Conservation (phyloP, 2,113 vertebrate species). For the Zonotrichia leucophrys region DNA sequence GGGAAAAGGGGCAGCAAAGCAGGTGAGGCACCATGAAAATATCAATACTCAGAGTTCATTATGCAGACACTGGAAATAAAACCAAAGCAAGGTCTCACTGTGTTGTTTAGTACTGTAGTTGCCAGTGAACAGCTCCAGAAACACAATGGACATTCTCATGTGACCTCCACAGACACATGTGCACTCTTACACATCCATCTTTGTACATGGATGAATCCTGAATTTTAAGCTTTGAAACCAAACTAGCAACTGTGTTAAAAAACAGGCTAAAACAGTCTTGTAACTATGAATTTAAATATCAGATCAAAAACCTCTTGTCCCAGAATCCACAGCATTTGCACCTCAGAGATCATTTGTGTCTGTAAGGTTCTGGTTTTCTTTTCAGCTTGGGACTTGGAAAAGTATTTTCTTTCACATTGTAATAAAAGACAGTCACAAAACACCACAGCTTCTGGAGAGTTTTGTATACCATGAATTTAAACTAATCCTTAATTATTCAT, state of each 20-base stretch:
- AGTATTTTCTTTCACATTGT: background rate
- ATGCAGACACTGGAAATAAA: background rate
- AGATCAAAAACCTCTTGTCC: background rate
- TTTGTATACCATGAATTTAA: background rate
- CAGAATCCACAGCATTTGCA: background rate
- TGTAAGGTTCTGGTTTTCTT: background rate
- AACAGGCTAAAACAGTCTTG: background rate
- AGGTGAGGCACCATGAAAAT: background rate
- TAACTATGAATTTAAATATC: background rate
- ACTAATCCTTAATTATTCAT: background rate
- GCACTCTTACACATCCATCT: background rate
- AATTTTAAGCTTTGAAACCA: background rate
- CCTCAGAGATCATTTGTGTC: background rate
- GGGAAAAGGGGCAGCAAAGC: background rate
- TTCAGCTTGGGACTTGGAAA: background rate
- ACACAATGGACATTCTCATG: fast-evolving
- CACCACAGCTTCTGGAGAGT: background rate
- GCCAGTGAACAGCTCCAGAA: background rate
- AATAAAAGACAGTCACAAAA: background rate
- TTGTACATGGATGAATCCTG: background rate
- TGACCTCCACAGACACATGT: background rate
- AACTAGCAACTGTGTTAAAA: background rate
- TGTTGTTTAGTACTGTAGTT: background rate
- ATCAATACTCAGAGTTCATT: background rate
- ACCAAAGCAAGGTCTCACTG: background rate